Evolutionary conservation across 2,113 vertebrate species (phyloP).

Genomic region (Motacilla tschutschensis): DNA sequence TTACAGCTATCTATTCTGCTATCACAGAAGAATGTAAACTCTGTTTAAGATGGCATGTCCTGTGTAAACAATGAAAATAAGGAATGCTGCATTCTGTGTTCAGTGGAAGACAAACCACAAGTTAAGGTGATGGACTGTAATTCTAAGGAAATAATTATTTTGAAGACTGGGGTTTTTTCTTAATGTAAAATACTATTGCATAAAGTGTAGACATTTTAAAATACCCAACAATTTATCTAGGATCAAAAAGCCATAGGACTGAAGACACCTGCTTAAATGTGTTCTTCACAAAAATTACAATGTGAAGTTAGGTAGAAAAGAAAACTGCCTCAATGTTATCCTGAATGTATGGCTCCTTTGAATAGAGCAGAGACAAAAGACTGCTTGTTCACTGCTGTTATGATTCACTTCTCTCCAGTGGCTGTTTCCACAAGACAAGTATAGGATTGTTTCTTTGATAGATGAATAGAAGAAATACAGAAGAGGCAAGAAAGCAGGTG

Average conservation of each 20-base stretch:
- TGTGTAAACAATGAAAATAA: neutral
- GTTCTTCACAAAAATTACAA: neutral
- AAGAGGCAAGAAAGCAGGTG: neutral
- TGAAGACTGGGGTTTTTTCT: neutral
- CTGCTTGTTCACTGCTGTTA: neutral
- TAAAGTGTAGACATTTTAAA: neutral
- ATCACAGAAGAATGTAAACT: neutral
- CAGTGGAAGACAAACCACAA: neutral
- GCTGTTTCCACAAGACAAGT: neutral
- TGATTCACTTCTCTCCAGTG: neutral
- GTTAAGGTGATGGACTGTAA: neutral
- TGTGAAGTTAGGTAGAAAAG: neutral
- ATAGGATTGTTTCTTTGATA: neutral
- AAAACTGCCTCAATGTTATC: fast-evolving
- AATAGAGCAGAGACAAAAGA: neutral
- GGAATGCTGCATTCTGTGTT: neutral
- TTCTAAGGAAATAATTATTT: neutral
- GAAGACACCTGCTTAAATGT: neutral
- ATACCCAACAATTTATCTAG: neutral
- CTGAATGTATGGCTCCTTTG: neutral
- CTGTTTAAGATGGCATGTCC: neutral
- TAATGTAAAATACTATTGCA: neutral
- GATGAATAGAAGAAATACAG: neutral
- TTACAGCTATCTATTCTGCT: neutral
- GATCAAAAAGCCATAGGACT: neutral